These are phyloP conservation scores for Chamaetylas fuelleborni DNA, from an alignment of 2,113 vertebrate genomes.

Conservation along the genomic window DNA sequence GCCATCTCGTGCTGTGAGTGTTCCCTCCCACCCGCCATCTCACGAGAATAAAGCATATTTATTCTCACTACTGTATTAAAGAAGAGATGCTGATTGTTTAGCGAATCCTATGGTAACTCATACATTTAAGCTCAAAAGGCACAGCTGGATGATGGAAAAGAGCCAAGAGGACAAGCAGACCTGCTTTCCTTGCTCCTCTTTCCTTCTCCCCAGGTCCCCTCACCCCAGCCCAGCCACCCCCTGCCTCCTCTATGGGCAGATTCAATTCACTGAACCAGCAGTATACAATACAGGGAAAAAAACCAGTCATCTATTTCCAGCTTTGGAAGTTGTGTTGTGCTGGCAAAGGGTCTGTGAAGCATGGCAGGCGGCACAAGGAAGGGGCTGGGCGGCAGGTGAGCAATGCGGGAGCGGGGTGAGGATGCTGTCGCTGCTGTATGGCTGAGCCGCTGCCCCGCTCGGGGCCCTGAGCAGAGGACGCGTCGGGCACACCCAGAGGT, in stretches of 20 bases:
- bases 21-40: background rate
- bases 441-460: background rate
- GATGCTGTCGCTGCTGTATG: background rate
- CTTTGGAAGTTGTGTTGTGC: background rate
- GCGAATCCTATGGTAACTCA: background rate
- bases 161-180: background rate
- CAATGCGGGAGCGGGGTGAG: fast-evolving
- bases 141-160: background rate
- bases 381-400: background rate
- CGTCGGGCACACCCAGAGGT: background rate
- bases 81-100: background rate
- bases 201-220: background rate
- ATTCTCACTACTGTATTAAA: background rate
- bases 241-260: background rate
- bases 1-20: background rate
- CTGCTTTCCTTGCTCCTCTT: background rate
- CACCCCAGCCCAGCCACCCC: fast-evolving
- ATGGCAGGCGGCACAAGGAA: background rate
- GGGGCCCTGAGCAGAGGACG: fast-evolving
- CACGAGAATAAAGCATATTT: background rate
- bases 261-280: background rate
- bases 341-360: background rate
- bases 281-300: fast-evolving
- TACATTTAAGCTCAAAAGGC: background rate
- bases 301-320: background rate